Base-by-base conservation (phyloP, 1,140 invertebrate species). In the Planococcus citri region DNA sequence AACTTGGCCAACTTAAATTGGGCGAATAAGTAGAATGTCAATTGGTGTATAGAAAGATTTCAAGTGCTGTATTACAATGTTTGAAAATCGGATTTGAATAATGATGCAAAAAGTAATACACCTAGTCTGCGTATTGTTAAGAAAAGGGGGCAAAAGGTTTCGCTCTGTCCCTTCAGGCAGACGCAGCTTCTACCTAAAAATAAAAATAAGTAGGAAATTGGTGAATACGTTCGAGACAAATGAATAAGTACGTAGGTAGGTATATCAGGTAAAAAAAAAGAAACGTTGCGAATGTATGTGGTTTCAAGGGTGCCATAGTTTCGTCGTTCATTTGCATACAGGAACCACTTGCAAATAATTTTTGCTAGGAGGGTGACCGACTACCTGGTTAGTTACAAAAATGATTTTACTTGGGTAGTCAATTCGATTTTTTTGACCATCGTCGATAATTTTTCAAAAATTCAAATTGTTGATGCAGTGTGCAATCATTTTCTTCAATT, bases 81-180 rank as follows among this genome's bases (percentile, higher is more conserved):
- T 64, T 64, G 25, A 64, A 20, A 64, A 64, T 64, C 60, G 60
- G 60, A 64, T 64, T 64, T 64, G 60, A 64, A 64, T 64, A 64
- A 64, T 64, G 20, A 24, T 10, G 57, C 20, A 60, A 64, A 64
- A 64, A 64, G 17, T 33, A 33, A 33, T 33, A 6, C 29, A 33
- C n/a, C n/a, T 33, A 9, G 41, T 51, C 3, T 17, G 41, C 41
- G 17, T 51, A 6, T n/a, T 51, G 6, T 6, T n/a, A 51, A 20
- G 12, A 51, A 51, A 33, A 33, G 29, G 12, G 3, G 3, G 41
- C 17, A 51, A 51, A 51, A 51, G 6, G 41, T 17, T 51, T n/a
- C 14, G 14, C n/a, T n/a, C 6, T 37, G 33, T 37, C 33, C 33
- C 33, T n/a, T 37, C 33, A 37, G 33, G 33, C 33, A 8, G 14